Conservation (phyloP, 2,888 invertebrate genomes). For the Hypercompe scribonia region DNA sequence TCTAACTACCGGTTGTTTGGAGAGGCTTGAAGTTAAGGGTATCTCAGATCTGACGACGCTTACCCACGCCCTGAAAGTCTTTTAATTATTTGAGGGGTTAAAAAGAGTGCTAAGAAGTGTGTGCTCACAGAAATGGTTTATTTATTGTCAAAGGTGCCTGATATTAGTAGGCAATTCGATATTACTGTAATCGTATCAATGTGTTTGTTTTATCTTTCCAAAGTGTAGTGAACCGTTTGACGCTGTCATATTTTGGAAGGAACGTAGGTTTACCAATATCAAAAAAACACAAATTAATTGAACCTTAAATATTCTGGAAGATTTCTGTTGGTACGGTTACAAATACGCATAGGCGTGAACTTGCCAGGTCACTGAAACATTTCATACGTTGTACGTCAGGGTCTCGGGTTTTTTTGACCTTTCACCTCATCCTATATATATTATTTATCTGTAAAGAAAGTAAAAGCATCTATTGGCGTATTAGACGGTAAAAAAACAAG, state of each 20-base stretch:
- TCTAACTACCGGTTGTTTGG: neutral
- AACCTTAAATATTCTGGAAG: no score
- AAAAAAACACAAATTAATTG: neutral
- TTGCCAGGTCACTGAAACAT: no score
- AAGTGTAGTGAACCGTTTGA: neutral
- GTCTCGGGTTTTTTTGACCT: no score
- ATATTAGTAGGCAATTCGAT: neutral
- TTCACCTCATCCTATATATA: no score
- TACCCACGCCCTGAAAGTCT: neutral
- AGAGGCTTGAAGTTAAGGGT: neutral
- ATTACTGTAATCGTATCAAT: constrained; percentile 2
- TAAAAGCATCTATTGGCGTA: no score
- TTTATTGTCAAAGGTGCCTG: neutral
- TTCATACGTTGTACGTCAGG: no score
- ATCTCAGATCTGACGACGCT: no score
- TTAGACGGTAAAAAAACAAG: no score
- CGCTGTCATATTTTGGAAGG: no score
- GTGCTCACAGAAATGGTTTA: neutral
- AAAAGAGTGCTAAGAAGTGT: neutral
- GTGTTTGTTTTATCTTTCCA: neutral
- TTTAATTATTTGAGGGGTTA: neutral
- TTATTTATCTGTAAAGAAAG: no score
- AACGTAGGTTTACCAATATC: neutral
- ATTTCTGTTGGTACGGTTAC: no score
- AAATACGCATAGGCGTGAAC: no score